A percentile compares a stretch with the other conserved stretches of the same genome.
Evolutionary conservation across 2,113 vertebrate genomes (phyloP).

Genomic region (Diadophis punctatus): DNA sequence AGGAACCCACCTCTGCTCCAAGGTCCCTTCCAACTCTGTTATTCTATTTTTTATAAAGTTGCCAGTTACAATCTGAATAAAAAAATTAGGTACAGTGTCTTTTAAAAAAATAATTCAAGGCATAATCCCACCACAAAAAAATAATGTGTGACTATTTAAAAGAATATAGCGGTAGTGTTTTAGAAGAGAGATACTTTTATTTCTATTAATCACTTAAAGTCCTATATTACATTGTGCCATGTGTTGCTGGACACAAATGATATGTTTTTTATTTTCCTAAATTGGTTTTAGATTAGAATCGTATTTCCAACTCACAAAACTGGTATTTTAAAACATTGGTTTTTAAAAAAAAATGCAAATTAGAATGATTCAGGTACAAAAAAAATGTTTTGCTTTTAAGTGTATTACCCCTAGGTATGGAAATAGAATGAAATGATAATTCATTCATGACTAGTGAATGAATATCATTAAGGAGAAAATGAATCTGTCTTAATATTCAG

Average conservation of each 20-base stretch:
- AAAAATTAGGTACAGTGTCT: background rate
- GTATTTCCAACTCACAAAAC: background rate
- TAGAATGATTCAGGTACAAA: background rate
- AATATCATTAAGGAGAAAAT: conserved; percentile 20
- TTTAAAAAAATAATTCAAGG: background rate
- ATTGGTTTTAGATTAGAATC: conserved; percentile 20
- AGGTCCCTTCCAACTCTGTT: too few relatives aligned
- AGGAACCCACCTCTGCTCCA: too few relatives aligned
- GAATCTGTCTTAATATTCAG: background rate
- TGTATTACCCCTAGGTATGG: background rate
- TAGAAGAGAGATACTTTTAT: background rate
- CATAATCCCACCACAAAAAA: background rate
- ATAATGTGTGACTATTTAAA: background rate
- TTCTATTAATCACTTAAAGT: background rate
- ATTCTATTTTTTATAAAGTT: too few relatives aligned
- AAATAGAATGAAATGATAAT: conserved; percentile 1
- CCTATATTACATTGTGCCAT: background rate
- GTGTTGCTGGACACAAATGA: background rate
- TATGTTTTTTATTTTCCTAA: conserved; percentile 9
- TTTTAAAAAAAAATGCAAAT: background rate
- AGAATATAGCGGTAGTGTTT: background rate
- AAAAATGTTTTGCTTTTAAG: background rate
- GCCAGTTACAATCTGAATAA: too few relatives aligned
- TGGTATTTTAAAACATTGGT: background rate
- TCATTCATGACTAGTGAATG: conserved; percentile 2